Evolutionary conservation across 2,888 invertebrate genomes (phyloP).

Genomic region (Elgonia sp.): DNA sequence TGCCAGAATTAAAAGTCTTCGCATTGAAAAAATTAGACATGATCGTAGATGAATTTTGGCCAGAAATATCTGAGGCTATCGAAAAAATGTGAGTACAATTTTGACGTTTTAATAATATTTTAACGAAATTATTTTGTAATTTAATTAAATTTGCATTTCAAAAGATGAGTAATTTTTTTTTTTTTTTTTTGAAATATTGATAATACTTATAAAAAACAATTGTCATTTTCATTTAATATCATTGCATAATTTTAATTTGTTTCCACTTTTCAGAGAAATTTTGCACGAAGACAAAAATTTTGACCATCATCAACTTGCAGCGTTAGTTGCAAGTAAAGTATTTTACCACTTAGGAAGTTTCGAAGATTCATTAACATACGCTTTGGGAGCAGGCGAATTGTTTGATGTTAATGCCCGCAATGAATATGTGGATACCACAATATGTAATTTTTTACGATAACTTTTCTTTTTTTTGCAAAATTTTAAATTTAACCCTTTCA

Average conservation of each 20-base stretch:
- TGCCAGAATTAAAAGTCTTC: slow-evolving; percentile 97
- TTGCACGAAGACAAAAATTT: slow-evolving; percentile 97
- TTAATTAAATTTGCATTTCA: too few relatives aligned
- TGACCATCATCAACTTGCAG: slow-evolving; percentile 96
- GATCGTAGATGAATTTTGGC: slow-evolving; percentile 99
- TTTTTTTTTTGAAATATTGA: too few relatives aligned
- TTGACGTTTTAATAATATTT: too few relatives aligned
- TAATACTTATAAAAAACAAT: too few relatives aligned
- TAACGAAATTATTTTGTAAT: too few relatives aligned
- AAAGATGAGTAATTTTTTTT: too few relatives aligned
- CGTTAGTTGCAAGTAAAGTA: slow-evolving; percentile 98
- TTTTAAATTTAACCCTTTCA: slow-evolving; percentile 75
- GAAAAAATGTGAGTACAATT: slow-evolving; percentile 93
- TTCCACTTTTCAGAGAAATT: slow-evolving; percentile 90
- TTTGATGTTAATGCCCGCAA: slow-evolving; percentile 97
- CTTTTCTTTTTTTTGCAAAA: too few relatives aligned
- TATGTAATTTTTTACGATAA: slow-evolving; percentile 87
- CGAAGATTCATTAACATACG: slow-evolving; percentile 98
- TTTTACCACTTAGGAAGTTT: slow-evolving; percentile 99
- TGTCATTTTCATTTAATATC: not conserved
- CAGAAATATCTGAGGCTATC: slow-evolving; percentile 98
- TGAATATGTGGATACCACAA: slow-evolving; percentile 98
- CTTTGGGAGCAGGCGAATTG: slow-evolving; percentile 97
- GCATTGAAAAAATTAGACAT: slow-evolving; percentile 96
- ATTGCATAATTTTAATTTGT: slow-evolving; percentile 75